phyloP scores from a whole-genome alignment of 2,797 vertebrate genomes.

The Poeciliopsis turneri region DNA sequence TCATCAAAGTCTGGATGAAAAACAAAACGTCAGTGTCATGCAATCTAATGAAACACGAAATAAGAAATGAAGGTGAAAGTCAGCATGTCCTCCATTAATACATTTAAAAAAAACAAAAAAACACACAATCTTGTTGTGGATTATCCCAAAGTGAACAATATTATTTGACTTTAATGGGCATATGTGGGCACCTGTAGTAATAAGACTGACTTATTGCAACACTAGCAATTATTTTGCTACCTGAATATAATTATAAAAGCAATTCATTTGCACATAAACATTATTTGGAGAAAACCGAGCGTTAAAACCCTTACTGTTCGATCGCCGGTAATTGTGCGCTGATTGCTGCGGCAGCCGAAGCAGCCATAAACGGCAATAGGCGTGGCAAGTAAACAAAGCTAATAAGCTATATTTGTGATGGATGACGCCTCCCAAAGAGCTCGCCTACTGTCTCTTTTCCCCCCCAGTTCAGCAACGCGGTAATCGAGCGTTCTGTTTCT shows the following conservation, averaged over 20 bases:
- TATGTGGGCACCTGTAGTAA: background rate
- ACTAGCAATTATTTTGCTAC: slow-evolving; percentile 11
- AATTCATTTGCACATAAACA: slow-evolving; percentile 5
- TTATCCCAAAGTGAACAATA: background rate
- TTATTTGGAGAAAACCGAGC: background rate
- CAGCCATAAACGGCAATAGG: slow-evolving; percentile 20
- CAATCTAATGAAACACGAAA: background rate
- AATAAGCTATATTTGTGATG: slow-evolving; percentile 22
- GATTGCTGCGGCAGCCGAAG: background rate
- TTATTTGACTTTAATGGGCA: slow-evolving; percentile 8
- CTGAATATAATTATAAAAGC: slow-evolving; percentile 4
- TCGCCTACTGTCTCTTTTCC: slow-evolving; percentile 2
- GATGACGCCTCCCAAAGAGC: slow-evolving; percentile 36
- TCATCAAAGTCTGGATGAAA: background rate
- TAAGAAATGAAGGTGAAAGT: background rate
- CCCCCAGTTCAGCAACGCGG: slow-evolving; percentile 8
- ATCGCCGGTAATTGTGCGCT: background rate
- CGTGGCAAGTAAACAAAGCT: slow-evolving; percentile 12
- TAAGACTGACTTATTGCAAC: slow-evolving; percentile 9
- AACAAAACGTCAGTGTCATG: background rate
- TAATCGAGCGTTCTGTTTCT: slow-evolving; percentile 3
- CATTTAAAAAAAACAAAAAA: background rate
- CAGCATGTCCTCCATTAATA: background rate
- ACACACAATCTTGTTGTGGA: background rate
- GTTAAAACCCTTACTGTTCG: background rate